These are phyloP conservation scores for Leptatherina wallacei DNA, from an alignment of 2,797 vertebrate genomes.

Conservation along the genomic window DNA sequence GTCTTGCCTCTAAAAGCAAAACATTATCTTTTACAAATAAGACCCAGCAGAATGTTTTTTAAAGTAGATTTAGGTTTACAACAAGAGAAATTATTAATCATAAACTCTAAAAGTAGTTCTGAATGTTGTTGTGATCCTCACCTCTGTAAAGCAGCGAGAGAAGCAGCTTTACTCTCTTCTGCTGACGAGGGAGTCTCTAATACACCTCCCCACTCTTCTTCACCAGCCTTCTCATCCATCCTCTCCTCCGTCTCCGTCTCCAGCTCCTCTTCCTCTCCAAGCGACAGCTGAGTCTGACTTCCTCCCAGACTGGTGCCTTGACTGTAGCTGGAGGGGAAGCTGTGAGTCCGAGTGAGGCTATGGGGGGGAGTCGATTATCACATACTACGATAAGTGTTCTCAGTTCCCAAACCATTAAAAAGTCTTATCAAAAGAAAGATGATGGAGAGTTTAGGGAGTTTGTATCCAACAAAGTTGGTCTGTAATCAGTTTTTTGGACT, in stretches of 20 bases:
- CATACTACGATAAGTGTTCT: neutral
- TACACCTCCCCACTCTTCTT: slow-evolving; percentile 55
- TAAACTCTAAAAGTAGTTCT: neutral
- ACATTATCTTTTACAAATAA: no score
- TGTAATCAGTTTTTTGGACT: neutral
- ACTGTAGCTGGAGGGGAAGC: slow-evolving; percentile 49
- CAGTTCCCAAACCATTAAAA: no score
- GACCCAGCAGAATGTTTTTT: no score
- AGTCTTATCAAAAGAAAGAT: no score
- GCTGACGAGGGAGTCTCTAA: slow-evolving; percentile 33
- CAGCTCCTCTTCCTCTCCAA: slow-evolving; percentile 58
- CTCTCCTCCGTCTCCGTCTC: slow-evolving; percentile 26
- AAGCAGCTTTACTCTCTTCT: slow-evolving; percentile 46
- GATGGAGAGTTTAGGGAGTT: neutral
- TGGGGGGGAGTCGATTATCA: neutral
- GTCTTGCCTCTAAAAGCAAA: no score
- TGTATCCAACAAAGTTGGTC: neutral
- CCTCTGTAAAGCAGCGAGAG: slow-evolving; percentile 56
- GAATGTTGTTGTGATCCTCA: slow-evolving; percentile 33
- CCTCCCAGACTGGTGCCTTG: slow-evolving; percentile 63
- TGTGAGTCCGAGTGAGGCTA: slow-evolving; percentile 52
- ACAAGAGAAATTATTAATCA: neutral
- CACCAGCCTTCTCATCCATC: slow-evolving; percentile 35
- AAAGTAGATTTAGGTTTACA: no score
- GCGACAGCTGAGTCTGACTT: slow-evolving; percentile 62